A percentile compares a stretch with the other conserved stretches of the same genome.
These are phyloP conservation scores for Hylia prasina DNA, from an alignment of 2,113 vertebrate genomes.

Conservation along the genomic window DNA sequence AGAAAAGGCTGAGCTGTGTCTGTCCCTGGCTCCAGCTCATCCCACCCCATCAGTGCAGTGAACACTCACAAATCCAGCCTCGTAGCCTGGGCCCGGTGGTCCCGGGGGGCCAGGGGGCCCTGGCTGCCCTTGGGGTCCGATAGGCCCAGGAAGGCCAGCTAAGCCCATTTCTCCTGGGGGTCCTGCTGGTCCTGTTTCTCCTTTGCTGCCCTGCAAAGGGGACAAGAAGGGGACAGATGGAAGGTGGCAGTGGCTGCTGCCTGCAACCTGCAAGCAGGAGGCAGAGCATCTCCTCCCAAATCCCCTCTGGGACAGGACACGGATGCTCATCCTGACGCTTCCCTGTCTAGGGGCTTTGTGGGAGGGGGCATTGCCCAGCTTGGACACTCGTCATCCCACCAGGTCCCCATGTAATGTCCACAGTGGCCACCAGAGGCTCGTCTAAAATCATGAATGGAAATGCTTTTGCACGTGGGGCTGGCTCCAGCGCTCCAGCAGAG, in stretches of 20 bases:
- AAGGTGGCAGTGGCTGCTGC: background rate
- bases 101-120: conserved; percentile 80
- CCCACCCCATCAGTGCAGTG: background rate
- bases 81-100: conserved; percentile 72
- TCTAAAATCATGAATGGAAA: background rate
- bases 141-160: conserved; percentile 85
- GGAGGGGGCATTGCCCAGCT: background rate
- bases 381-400: fast-evolving
- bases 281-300: background rate
- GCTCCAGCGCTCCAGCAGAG: fast-evolving
- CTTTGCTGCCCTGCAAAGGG: conserved; percentile 77
- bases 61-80: conserved; percentile 88
- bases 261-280: background rate
- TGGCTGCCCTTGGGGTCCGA: conserved; percentile 83
- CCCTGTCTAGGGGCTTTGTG: background rate
- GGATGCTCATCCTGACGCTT: background rate
- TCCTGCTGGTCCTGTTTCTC: conserved; percentile 75
- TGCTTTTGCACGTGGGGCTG: fast-evolving
- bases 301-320: background rate
- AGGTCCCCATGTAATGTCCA: background rate
- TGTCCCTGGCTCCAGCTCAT: background rate
- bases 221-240: background rate
- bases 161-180: conserved; percentile 76
- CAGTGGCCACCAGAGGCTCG: background rate
- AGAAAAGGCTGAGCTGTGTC: background rate